Evolutionary conservation across 1,140 invertebrate genomes (phyloP).

Genomic region (Drosophila leontia): DNA sequence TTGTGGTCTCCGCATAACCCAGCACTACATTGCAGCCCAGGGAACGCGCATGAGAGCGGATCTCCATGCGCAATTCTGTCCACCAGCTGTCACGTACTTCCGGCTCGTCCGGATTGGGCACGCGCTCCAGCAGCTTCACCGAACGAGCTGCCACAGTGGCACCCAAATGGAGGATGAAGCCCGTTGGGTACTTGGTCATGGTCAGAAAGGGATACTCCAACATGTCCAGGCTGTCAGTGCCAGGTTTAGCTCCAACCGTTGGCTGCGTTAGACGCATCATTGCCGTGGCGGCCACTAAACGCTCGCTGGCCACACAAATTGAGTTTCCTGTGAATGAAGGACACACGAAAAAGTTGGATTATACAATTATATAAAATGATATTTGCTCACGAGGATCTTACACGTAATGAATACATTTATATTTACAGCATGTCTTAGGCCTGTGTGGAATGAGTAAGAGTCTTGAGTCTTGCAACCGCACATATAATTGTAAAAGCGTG

Average conservation of each 20-base stretch:
- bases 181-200: conserved; percentile 94
- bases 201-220: conserved; percentile 98
- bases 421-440: conserved; percentile 47
- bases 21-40: conserved; percentile 97
- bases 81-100: conserved; percentile 97
- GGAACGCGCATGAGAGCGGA: conserved; percentile 95
- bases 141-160: conserved; percentile 94
- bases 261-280: conserved; percentile 85
- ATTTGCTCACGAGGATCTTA: conserved; percentile 9
- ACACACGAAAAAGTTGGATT: neutral
- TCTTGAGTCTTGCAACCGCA: neutral
- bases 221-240: conserved; percentile 90
- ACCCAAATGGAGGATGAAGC: conserved; percentile 95
- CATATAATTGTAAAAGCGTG: neutral
- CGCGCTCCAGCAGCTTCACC: conserved; percentile 94
- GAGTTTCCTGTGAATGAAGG: conserved; percentile 73
- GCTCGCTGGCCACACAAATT: conserved; percentile 82
- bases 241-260: conserved; percentile 52
- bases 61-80: conserved; percentile 97
- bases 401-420: conserved; percentile 40
- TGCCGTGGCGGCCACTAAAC: conserved; percentile 77
- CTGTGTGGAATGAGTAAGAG: conserved; percentile 17
- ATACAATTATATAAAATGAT: neutral
- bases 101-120: conserved; percentile 93
- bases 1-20: conserved; percentile 95